Base-by-base conservation (phyloP, 2,113 vertebrate genomes). In the Gobiocypris rarus region DNA sequence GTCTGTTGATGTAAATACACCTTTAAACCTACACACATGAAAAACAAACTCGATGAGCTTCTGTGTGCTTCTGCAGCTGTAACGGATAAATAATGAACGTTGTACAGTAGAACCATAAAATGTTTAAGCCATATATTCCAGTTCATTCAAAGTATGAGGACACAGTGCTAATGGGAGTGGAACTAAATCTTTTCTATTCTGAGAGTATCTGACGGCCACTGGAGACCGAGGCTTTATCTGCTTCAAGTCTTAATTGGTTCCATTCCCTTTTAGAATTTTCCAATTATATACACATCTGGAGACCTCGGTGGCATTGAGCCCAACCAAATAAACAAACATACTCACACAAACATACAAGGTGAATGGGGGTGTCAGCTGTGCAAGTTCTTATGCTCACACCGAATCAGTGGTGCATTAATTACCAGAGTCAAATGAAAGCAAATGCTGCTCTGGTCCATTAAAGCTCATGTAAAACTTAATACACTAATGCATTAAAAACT, bases 201-300 rank as follows among this genome's bases (percentile, higher is more conserved):
- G 56, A 78, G 31, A 61, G 75, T 59, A 48, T 80, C 26, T 67
- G 77, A 48, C 1, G 26, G 59, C 59, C 34, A 31, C 13, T 41
- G 71, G 69, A 74, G 84, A 84, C 82, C 41, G 78, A 54, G 10
- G 50, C 41, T 73, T 83, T 86, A 75, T 75, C 82, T 76, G 71
- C 76, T 78, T 70, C 54, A 59, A 65, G 38, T 79, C 65, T 76
- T 43, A 87, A 78, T 76, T 84, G 82, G 26, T 87, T 86, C 79
- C 83, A 54, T 80, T 80, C 77, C 83, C 83, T 82, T 56, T 69
- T 83, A 85, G 87, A 89, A 83, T 86, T 59, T n/a, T 86, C 86
- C 87, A 79, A 87, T 91, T 91, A 88, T 78, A 61, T 80, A 8
- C 80, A 85, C 89, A 91, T 89, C 89, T 89, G 87, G 88, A 83